Evolutionary conservation across 2,888 invertebrate genomes (phyloP).

Genomic region (Hecatera dysodea): DNA sequence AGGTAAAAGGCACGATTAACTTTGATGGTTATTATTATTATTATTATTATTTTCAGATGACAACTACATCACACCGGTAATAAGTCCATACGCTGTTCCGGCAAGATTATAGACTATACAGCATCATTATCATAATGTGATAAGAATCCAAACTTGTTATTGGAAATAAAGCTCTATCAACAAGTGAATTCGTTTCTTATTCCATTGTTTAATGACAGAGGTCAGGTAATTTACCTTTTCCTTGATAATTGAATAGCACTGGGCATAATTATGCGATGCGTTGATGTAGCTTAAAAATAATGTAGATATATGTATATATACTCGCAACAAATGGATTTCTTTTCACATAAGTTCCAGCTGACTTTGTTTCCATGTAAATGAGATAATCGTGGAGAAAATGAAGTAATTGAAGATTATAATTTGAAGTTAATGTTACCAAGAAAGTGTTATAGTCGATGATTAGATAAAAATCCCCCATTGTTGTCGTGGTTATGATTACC

Average conservation of each 20-base stretch:
- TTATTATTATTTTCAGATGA: slow-evolving; percentile 53
- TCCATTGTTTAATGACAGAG: slow-evolving; percentile 21
- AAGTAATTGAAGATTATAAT: slow-evolving; percentile 20
- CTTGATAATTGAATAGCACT: slow-evolving; percentile 58
- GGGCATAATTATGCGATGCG: slow-evolving; percentile 56
- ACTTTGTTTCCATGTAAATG: slow-evolving; percentile 7
- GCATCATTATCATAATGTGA: slow-evolving; percentile 12
- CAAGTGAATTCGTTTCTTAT: slow-evolving; percentile 28
- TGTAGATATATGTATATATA: too few relatives aligned
- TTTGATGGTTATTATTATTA: not conserved
- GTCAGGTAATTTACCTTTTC: slow-evolving; percentile 64
- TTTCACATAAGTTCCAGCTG: slow-evolving; percentile 40
- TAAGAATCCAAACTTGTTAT: slow-evolving; percentile 32
- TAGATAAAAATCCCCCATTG: slow-evolving; percentile 51
- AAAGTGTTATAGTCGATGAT: slow-evolving; percentile 9
- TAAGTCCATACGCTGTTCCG: slow-evolving; percentile 32
- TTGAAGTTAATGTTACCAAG: slow-evolving; percentile 18
- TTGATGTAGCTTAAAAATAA: slow-evolving; percentile 48
- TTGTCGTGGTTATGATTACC: slow-evolving; percentile 12
- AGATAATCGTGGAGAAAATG: slow-evolving; percentile 43
- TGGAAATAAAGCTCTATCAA: slow-evolving; percentile 57
- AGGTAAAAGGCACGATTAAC: not conserved
- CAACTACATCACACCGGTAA: slow-evolving; percentile 43
- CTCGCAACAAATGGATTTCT: slow-evolving; percentile 47
- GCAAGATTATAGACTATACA: slow-evolving; percentile 48